A percentile compares a stretch with the other conserved stretches of the same genome.
Conservation (phyloP, 2,113 vertebrate genomes). For the Zosterops lateralis region DNA sequence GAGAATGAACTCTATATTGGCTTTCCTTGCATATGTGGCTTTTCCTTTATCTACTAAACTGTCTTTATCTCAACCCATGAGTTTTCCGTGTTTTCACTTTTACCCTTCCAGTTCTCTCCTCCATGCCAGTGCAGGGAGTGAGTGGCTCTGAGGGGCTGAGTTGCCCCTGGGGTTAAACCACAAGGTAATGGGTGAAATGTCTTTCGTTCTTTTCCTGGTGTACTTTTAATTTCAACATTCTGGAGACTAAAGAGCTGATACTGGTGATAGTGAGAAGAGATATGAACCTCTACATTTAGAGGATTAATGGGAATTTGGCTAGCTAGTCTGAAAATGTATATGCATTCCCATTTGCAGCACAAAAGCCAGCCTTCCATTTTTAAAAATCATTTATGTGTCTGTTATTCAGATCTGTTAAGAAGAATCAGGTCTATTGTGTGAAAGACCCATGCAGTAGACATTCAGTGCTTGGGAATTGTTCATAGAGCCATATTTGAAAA, state of each 20-base stretch:
- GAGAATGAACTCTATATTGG: not conserved
- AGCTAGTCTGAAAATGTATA: not conserved
- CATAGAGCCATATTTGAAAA: not conserved
- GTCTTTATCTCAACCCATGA: not conserved
- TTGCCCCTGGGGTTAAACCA: not conserved
- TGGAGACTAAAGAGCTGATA: not conserved
- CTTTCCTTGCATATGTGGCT: not conserved
- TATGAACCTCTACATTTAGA: not conserved
- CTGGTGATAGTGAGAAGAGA: not conserved
- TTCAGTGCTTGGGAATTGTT: not conserved
- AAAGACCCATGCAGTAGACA: not conserved
- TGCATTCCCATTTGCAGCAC: not conserved
- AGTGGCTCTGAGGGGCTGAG: not conserved
- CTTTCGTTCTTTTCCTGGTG: not conserved
- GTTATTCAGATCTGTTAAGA: not conserved
- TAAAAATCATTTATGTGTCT: not conserved
- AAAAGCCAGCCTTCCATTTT: not conserved
- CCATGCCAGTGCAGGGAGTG: too few species aligned
- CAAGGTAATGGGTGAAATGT: accelerated
- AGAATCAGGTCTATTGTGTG: not conserved
- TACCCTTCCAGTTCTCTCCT: not conserved
- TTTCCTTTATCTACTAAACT: not conserved
- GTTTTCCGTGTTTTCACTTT: not conserved
- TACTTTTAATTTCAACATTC: not conserved
- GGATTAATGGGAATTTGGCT: not conserved